Conservation (phyloP, 2,888 invertebrate genomes). For the Bhutanitis thaidina region DNA sequence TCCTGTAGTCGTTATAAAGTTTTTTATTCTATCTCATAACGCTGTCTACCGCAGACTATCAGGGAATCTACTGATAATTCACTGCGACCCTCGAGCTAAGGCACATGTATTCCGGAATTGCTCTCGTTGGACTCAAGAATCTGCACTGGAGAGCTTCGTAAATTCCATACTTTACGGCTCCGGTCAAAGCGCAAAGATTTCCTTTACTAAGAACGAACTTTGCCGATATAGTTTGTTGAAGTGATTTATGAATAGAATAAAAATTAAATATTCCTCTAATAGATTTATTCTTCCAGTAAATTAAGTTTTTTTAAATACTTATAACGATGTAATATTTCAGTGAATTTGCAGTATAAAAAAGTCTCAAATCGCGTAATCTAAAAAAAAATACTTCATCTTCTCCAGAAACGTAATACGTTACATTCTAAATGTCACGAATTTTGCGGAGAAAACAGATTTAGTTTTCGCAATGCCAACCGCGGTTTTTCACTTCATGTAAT, state of each 20-base stretch:
- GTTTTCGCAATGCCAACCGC: constrained; percentile 54
- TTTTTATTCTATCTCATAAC: constrained; percentile 36
- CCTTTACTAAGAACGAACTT: constrained; percentile 19
- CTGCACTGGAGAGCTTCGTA: constrained; percentile 33
- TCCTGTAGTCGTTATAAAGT: neutral
- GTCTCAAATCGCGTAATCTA: too few relatives aligned
- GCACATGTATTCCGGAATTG: constrained; percentile 51
- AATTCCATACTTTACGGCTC: constrained; percentile 29
- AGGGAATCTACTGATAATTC: constrained; percentile 44
- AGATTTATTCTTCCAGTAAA: too few relatives aligned
- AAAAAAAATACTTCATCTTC: too few relatives aligned
- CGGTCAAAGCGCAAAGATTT: constrained; percentile 29
- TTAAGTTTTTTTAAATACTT: too few relatives aligned
- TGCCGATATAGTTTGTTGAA: neutral
- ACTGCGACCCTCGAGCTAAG: constrained; percentile 43
- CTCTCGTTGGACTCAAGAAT: constrained; percentile 44
- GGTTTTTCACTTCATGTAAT: constrained; percentile 63
- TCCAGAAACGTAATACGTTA: neutral
- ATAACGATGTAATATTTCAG: too few relatives aligned
- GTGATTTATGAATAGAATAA: neutral
- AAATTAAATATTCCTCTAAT: neutral
- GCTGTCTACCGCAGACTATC: constrained; percentile 40
- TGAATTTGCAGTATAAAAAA: too few relatives aligned
- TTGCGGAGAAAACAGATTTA: constrained; percentile 51
- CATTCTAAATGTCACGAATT: constrained; percentile 22